Conservation (phyloP, 2,113 vertebrate species). For the Bos taurus region ARS-UCD2.0 NC_037329.1:130313501-130314000, state of each 20-base stretch:
- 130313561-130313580: neutral
- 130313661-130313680: conserved; percentile 59
- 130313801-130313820: conserved; percentile 6
- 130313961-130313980: neutral
- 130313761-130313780: conserved; percentile 52
- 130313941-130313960: neutral
- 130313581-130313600: neutral
- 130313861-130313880: neutral
- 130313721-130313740: conserved; percentile 40
- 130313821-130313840: conserved; percentile 14
- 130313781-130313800: conserved; percentile 39
- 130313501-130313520: neutral
- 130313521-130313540: neutral
- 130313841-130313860: neutral
- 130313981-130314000: neutral
- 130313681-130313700: conserved; percentile 46
- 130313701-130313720: conserved; percentile 58
- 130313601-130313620: neutral
- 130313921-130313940: neutral
- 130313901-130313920: neutral
- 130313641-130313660: neutral
- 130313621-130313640: neutral
- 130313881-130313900: neutral
- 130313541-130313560: neutral
- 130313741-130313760: conserved; percentile 60